Percentiles rank a stretch among this genome's conserved stretches.
Conservation (phyloP, 2,113 vertebrate genomes). For the Callocephalon fimbriatum region DNA sequence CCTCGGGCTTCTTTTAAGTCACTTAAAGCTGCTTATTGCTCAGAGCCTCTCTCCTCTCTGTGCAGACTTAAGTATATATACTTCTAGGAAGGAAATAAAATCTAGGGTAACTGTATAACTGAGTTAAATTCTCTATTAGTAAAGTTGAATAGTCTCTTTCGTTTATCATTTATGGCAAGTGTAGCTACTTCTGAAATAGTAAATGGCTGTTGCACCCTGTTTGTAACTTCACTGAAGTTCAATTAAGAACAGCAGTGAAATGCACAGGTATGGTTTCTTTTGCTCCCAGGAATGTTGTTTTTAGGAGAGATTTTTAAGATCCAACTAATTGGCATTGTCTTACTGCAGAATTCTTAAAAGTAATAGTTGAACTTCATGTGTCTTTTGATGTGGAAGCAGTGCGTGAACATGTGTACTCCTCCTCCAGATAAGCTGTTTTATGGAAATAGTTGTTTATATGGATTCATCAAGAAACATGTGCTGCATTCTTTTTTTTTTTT, state of each 20-base stretch:
- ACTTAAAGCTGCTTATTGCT: neutral
- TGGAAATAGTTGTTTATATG: neutral
- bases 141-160: conserved; percentile 13
- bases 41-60: neutral
- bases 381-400: neutral
- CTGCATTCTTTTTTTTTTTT: neutral
- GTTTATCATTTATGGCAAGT: neutral
- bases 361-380: neutral
- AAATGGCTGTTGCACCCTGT: neutral
- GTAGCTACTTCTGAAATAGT: neutral
- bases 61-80: neutral
- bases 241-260: neutral
- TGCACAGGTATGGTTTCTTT: neutral
- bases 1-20: neutral
- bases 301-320: neutral
- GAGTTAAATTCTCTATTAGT: neutral
- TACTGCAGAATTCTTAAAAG: neutral
- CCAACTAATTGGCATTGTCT: neutral
- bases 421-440: neutral
- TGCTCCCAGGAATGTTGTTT: neutral
- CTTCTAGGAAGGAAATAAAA: neutral
- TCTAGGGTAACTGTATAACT: neutral
- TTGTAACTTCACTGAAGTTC: conserved; percentile 21
- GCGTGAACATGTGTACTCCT: neutral
- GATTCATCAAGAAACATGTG: neutral